Evolutionary conservation across 2,888 invertebrate species (phyloP).

Genomic region (Fragum sueziense): DNA sequence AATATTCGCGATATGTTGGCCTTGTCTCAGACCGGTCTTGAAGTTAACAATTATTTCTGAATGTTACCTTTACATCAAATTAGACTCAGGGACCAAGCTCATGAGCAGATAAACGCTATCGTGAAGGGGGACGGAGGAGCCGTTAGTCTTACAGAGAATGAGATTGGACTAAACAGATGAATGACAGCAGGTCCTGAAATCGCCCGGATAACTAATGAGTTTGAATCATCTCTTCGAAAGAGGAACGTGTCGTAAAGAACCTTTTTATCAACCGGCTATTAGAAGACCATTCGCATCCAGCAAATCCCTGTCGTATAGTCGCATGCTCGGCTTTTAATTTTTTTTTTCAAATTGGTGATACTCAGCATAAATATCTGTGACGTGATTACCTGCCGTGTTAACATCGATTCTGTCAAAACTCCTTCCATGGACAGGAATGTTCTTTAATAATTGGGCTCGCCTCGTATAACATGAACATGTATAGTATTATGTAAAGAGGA

Average conservation of each 20-base stretch:
- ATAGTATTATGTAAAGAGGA: too few species aligned
- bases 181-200: slow-evolving; percentile 59
- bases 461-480: too few species aligned
- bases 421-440: too few species aligned
- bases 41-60: slow-evolving; percentile 27
- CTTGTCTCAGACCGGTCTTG: background rate
- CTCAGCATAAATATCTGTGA: background rate
- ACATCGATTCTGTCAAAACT: too few species aligned
- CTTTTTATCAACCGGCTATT: too few species aligned
- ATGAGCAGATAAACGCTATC: slow-evolving; percentile 65
- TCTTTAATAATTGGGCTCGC: too few species aligned
- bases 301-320: background rate
- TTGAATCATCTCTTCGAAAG: background rate
- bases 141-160: slow-evolving; percentile 58
- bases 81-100: slow-evolving; percentile 62
- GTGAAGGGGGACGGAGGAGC: slow-evolving; percentile 65
- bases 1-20: slow-evolving; percentile 62
- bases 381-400: too few species aligned
- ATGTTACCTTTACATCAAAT: slow-evolving; percentile 49
- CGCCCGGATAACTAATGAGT: background rate
- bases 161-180: slow-evolving; percentile 59
- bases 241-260: too few species aligned
- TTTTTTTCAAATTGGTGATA: background rate
- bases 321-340: slow-evolving; percentile 1
- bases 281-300: background rate